Evolutionary conservation across 2,888 invertebrate species (phyloP).

Genomic region (Acrocyrtus sp.): DNA sequence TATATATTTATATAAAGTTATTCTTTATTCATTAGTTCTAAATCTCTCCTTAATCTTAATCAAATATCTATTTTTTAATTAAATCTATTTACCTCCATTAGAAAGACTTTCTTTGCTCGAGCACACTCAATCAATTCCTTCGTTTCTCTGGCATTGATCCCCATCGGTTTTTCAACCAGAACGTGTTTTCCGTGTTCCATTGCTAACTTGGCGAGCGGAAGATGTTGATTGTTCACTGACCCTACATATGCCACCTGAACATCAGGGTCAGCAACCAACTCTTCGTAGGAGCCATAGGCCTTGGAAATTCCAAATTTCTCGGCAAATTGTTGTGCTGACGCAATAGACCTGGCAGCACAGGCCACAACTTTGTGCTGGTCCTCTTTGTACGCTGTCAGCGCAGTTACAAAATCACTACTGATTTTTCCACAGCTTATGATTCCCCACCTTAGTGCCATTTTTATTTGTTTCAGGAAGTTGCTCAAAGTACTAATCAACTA

Average conservation of each 20-base stretch:
- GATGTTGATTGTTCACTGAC: conserved; percentile 79
- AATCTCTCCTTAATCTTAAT: too few species aligned
- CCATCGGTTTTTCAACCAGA: conserved; percentile 90
- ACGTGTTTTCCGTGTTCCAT: conserved; percentile 86
- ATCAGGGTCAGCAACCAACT: conserved; percentile 77
- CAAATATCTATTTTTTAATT: too few species aligned
- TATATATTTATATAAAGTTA: too few species aligned
- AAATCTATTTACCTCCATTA: conserved; percentile 69
- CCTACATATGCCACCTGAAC: conserved; percentile 84
- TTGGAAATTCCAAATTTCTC: conserved; percentile 69
- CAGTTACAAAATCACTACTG: conserved; percentile 83
- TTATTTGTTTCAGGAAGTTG: too few species aligned
- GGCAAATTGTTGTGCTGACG: conserved; percentile 32
- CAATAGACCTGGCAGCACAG: conserved; percentile 77
- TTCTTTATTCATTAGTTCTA: too few species aligned
- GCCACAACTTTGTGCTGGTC: conserved; percentile 79
- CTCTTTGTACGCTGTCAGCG: conserved; percentile 73
- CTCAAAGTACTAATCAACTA: too few species aligned
- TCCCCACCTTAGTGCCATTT: conserved; percentile 74
- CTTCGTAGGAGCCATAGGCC: conserved; percentile 80
- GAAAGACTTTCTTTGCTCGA: conserved; percentile 66
- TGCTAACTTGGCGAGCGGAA: conserved; percentile 76
- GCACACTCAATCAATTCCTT: conserved; percentile 73
- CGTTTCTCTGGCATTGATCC: conserved; percentile 81
- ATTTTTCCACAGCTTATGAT: conserved; percentile 87